phyloP scores from a whole-genome alignment of 2,113 vertebrate genomes.

The Alligator sinensis region DNA sequence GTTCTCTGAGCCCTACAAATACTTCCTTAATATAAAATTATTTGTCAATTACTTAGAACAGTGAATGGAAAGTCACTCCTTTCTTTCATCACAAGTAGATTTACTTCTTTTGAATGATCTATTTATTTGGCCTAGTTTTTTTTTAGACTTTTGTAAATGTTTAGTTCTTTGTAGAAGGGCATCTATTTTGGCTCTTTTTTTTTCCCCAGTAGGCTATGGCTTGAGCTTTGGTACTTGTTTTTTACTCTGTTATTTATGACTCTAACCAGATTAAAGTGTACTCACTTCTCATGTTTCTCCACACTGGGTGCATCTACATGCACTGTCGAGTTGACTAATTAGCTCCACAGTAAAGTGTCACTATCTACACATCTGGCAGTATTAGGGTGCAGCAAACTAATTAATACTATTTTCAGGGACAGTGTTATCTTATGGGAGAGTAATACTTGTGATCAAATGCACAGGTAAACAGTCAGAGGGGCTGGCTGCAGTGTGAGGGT shows the following conservation, averaged over 20 bases:
- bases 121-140: neutral
- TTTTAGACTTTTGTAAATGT: neutral
- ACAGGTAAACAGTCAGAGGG: too few species aligned
- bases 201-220: neutral
- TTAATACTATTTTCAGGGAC: too few species aligned
- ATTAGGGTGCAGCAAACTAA: too few species aligned
- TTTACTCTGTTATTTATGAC: neutral
- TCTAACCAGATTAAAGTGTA: neutral
- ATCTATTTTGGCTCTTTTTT: neutral
- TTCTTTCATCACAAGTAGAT: neutral
- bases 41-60: neutral
- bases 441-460: too few species aligned
- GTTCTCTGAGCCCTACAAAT: neutral
- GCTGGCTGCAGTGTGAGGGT: too few species aligned
- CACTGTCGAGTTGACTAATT: too few species aligned
- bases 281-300: neutral
- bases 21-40: neutral
- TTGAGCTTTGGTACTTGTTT: neutral
- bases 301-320: too few species aligned
- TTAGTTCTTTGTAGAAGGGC: neutral
- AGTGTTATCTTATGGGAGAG: too few species aligned
- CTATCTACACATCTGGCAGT: too few species aligned
- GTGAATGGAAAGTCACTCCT: rapidly evolving
- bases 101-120: neutral
- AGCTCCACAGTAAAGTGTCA: too few species aligned